phyloP scores from a whole-genome alignment of 1,140 invertebrate genomes.

The Solenopsis fugax region DNA sequence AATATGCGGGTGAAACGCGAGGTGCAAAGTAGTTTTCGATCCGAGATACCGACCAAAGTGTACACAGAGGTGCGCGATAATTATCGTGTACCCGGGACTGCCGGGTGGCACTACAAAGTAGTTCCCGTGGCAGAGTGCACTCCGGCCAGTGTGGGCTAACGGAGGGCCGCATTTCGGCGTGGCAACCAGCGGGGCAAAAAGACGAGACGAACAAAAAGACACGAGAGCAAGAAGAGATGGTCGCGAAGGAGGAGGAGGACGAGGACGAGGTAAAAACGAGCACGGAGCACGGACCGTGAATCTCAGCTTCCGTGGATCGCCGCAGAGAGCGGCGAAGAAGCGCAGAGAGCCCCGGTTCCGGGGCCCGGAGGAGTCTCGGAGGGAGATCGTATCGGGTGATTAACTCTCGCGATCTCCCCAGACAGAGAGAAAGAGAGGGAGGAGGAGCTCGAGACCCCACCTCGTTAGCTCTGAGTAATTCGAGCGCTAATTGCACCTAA shows the following conservation, averaged over 20 bases:
- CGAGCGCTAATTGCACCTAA: slow-evolving; percentile 84
- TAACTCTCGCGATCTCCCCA: slow-evolving; percentile 81
- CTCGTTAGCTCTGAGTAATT: slow-evolving; percentile 85
- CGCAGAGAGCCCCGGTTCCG: not conserved
- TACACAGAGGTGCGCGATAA: slow-evolving; percentile 60
- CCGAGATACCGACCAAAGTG: slow-evolving; percentile 3
- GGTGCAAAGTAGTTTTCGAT: slow-evolving; percentile 45
- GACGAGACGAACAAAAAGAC: slow-evolving; percentile 13
- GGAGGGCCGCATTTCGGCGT: slow-evolving; percentile 62
- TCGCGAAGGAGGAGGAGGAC: slow-evolving; percentile 1
- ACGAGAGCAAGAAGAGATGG: not conserved
- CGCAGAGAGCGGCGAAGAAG: slow-evolving; percentile 25
- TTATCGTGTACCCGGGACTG: slow-evolving; percentile 56
- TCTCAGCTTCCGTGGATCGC: slow-evolving; percentile 65
- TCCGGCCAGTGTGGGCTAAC: slow-evolving; percentile 51
- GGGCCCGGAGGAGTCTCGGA: slow-evolving; percentile 47
- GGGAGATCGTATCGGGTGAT: slow-evolving; percentile 83
- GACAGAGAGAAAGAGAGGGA: not conserved
- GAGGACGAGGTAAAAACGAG: slow-evolving; percentile 20
- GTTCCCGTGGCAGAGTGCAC: slow-evolving; percentile 22
- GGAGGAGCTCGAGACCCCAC: slow-evolving; percentile 71
- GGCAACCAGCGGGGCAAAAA: slow-evolving; percentile 29
- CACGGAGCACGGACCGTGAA: slow-evolving; percentile 63
- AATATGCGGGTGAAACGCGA: slow-evolving; percentile 9
- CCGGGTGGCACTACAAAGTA: slow-evolving; percentile 65